Evolutionary conservation across 2,797 vertebrate genomes (phyloP).

Genomic region (Ciconia nigra): DNA sequence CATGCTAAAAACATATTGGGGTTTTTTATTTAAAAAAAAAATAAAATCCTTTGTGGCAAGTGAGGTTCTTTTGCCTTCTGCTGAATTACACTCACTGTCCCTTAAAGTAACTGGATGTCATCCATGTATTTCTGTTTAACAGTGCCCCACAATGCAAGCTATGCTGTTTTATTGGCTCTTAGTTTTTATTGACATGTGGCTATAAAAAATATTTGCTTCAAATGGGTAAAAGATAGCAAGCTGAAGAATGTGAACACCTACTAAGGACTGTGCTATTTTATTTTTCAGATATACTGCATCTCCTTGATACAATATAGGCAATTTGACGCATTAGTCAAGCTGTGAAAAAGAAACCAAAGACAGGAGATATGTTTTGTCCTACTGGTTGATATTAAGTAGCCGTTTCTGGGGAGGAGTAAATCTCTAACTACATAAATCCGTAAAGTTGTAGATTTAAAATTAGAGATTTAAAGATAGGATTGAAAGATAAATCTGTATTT

Average conservation of each 20-base stretch:
- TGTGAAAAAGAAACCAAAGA: not conserved
- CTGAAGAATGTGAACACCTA: not conserved
- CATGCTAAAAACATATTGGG: not conserved
- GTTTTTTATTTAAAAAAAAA: no score
- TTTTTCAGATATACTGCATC: not conserved
- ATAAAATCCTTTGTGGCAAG: not conserved
- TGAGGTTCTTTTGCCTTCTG: not conserved
- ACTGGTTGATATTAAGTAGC: slow-evolving; percentile 10
- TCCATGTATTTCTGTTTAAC: not conserved
- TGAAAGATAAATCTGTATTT: not conserved
- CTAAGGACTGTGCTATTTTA: not conserved
- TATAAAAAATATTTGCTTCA: slow-evolving; percentile 38
- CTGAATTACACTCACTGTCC: not conserved
- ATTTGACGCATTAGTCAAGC: not conserved
- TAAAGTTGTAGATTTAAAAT: not conserved
- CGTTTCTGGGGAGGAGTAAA: not conserved
- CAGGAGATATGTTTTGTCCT: not conserved
- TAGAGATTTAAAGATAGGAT: not conserved
- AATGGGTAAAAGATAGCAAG: slow-evolving; percentile 10
- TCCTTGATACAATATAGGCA: slow-evolving; percentile 9
- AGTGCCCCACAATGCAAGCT: not conserved
- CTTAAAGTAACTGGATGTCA: not conserved
- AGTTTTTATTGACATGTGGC: slow-evolving; percentile 2
- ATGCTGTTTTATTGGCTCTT: slow-evolving; percentile 23
- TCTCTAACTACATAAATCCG: not conserved